Evolutionary conservation across 2,113 vertebrate genomes (phyloP), one percentile per base, ranked within the genome.

Genomic region (Serranochromis macrocephalus): DNA sequence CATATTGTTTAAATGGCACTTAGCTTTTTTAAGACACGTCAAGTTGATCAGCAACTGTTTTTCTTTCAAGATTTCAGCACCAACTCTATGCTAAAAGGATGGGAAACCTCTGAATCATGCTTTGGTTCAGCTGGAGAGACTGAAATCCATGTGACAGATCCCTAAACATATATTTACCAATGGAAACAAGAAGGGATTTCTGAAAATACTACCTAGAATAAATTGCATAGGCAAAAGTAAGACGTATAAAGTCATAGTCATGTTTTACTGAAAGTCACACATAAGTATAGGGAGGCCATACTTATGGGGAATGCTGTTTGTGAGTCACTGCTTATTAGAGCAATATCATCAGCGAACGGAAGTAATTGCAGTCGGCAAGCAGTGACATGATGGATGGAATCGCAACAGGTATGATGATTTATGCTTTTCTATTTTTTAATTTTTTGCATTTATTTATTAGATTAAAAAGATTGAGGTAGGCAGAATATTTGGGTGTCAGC

Each of bases 121-220:
- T 16, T 73, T 45, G 38, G 13, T 73, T 73, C 8, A 10, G 40
- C 7, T 78, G 45, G 73, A n/a, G 17, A 11, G 3, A 33, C 63
- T 68, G 19, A 68, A 5, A 68, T 21, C 19, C 33, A 21, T 38
- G 33, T 21, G 61, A 68, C 0, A 73, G 68, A 73, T 7, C 21
- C 24, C 21, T 47, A 73, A 29, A 73, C 68, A 45, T 47, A 29
- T 47, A 73, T 73, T 29, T 73, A 47, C 21, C 68, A 73, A 47
- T 5, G 40, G 40, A 73, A 5, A 73, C 40, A 45, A 45, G 12
- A 73, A 26, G 40, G 40, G 13, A 26, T 45, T 26, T 16, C 21
- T 45, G 68, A 47, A 73, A 47, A 26, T 11, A 73, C 21, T 47
- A 47, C 21, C 14, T 9, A 33, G 45, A 78, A 51, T 8, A 31